A percentile compares a stretch with the other conserved stretches of the same genome.
Evolutionary conservation across 1,140 invertebrate species (phyloP).

Genomic region (Drosophila tropicalis): DNA sequence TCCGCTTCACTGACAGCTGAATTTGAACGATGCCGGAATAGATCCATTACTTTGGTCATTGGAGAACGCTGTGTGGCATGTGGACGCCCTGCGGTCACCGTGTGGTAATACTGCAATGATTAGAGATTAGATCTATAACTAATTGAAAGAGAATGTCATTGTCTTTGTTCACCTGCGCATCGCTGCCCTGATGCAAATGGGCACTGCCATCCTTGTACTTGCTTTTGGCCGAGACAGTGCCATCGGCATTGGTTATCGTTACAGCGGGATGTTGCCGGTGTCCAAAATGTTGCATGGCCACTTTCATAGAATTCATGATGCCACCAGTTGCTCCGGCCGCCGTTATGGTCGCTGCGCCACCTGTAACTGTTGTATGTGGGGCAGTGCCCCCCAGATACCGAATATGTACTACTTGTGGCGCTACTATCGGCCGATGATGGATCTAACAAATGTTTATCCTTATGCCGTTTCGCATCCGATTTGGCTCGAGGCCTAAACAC

Average conservation of each 20-base stretch:
- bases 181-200: constrained; percentile 85
- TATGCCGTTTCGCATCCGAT: constrained; percentile 89
- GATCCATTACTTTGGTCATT: constrained; percentile 94
- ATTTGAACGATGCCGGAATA: constrained; percentile 92
- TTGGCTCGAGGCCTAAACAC: constrained; percentile 92
- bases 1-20: constrained; percentile 88
- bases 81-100: constrained; percentile 85
- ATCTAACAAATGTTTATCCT: constrained; percentile 78
- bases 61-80: constrained; percentile 85
- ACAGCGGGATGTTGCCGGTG: constrained; percentile 83
- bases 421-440: constrained; percentile 77
- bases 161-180: constrained; percentile 83
- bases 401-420: constrained; percentile 82
- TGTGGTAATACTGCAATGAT: constrained; percentile 86
- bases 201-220: constrained; percentile 86
- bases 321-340: constrained; percentile 78
- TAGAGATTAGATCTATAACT: background rate
- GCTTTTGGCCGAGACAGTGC: constrained; percentile 77
- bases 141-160: background rate
- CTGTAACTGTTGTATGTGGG: constrained; percentile 47
- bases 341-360: constrained; percentile 56
- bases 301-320: constrained; percentile 91
- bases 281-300: constrained; percentile 88
- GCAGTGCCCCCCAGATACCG: constrained; percentile 75
- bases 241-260: constrained; percentile 77